Conservation (phyloP, 2,113 vertebrate species). For the Paedocypris sp. region DNA sequence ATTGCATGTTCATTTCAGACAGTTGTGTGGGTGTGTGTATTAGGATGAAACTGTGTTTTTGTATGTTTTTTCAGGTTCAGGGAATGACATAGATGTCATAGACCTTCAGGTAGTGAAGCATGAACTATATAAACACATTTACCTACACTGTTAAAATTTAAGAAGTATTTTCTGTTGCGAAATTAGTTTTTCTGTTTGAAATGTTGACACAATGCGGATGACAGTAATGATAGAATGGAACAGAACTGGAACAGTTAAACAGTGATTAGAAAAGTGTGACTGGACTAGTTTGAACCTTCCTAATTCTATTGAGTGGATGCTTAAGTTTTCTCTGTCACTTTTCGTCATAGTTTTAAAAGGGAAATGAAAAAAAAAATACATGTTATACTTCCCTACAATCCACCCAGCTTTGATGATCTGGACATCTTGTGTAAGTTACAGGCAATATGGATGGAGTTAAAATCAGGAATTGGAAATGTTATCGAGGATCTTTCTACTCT, state of each 20-base stretch:
- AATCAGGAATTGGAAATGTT: slow-evolving; percentile 73
- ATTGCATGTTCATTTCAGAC: neutral
- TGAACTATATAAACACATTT: neutral
- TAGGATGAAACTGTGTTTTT: neutral
- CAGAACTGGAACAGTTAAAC: neutral
- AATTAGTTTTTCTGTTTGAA: slow-evolving; percentile 22
- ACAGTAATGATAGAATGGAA: neutral
- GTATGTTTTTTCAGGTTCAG: slow-evolving; percentile 35
- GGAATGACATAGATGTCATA: slow-evolving; percentile 39
- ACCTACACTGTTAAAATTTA: too few relatives aligned
- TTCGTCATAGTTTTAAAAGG: too few relatives aligned
- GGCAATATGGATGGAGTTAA: slow-evolving; percentile 83
- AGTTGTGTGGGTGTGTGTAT: neutral
- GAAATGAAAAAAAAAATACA: too few relatives aligned
- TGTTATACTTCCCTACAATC: too few relatives aligned
- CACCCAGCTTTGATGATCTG: neutral
- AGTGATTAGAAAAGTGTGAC: slow-evolving; percentile 18
- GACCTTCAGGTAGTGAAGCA: slow-evolving; percentile 49
- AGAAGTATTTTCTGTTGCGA: too few relatives aligned
- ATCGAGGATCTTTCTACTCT: slow-evolving; percentile 76
- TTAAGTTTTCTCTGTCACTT: neutral
- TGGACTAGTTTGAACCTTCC: neutral
- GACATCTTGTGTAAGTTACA: slow-evolving; percentile 60
- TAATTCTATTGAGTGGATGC: neutral
- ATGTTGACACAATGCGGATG: slow-evolving; percentile 17